These are phyloP conservation scores for Rugalucina vietnamica DNA, from an alignment of 2,888 invertebrate genomes.

Conservation along the genomic window DNA sequence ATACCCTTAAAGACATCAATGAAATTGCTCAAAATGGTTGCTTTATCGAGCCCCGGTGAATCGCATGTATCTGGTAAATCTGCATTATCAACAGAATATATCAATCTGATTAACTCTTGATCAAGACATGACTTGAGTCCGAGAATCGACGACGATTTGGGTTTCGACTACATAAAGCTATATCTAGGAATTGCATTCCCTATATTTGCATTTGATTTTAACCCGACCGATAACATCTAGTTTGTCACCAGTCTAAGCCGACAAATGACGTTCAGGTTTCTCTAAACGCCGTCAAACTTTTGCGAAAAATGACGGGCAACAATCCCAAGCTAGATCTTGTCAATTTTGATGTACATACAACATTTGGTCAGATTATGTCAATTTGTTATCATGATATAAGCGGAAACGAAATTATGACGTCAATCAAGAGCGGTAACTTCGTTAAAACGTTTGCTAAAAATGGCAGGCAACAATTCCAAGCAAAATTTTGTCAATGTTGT, in stretches of 20 bases:
- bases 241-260: not conserved
- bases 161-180: not conserved
- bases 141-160: not conserved
- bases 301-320: too few relatives aligned
- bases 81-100: not conserved
- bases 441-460: too few relatives aligned
- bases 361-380: too few relatives aligned
- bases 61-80: not conserved
- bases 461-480: too few relatives aligned
- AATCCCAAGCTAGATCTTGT: too few relatives aligned
- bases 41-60: not conserved
- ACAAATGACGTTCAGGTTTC: too few relatives aligned
- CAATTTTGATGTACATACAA: too few relatives aligned
- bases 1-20: not conserved
- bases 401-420: too few relatives aligned
- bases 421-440: too few relatives aligned
- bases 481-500: too few relatives aligned
- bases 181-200: not conserved
- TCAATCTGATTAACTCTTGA: not conserved
- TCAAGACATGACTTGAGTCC: not conserved
- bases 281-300: too few relatives aligned
- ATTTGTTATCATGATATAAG: too few relatives aligned
- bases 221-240: not conserved
- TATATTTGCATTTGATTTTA: not conserved
- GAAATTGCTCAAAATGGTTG: not conserved